Evolutionary conservation across 2,888 invertebrate genomes (phyloP).

Genomic region (Cephus pulcher): DNA sequence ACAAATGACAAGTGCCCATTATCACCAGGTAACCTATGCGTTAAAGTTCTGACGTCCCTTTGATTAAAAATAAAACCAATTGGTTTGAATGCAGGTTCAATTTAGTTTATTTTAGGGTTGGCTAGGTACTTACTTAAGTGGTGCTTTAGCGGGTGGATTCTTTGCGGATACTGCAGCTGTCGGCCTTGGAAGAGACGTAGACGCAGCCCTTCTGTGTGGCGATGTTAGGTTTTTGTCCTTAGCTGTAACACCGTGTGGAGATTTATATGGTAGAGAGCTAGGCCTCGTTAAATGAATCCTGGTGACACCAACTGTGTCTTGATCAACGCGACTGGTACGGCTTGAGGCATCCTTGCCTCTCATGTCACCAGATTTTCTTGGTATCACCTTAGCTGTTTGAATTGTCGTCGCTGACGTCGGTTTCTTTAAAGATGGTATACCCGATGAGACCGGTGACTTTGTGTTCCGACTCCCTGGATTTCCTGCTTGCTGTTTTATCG

Average conservation of each 20-base stretch:
- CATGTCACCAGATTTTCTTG: conserved; percentile 37
- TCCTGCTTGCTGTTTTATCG: conserved; percentile 70
- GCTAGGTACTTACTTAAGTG: conserved; percentile 66
- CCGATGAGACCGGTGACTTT: conserved; percentile 54
- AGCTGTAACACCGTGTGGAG: conserved; percentile 50
- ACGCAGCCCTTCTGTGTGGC: conserved; percentile 75
- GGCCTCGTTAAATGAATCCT: conserved; percentile 70
- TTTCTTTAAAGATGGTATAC: conserved; percentile 61
- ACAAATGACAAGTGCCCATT: conserved; percentile 83
- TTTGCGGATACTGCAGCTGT: conserved; percentile 49
- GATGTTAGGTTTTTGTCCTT: conserved; percentile 57
- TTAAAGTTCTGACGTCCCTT: conserved; percentile 79
- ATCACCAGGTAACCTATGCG: conserved; percentile 81
- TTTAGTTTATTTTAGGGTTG: neutral
- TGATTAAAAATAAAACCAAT: conserved; percentile 36
- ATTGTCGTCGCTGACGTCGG: conserved; percentile 30
- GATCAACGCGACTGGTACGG: conserved; percentile 76
- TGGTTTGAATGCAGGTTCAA: neutral
- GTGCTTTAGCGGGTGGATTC: conserved; percentile 48
- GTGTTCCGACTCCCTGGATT: conserved; percentile 29
- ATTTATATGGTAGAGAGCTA: conserved; percentile 78
- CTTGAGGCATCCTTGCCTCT: conserved; percentile 49
- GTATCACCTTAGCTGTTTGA: conserved; percentile 31
- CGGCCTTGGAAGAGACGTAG: conserved; percentile 74
- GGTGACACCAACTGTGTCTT: conserved; percentile 62